A percentile compares a stretch with the other conserved stretches of the same genome.
phyloP scores from a whole-genome alignment of 2,113 vertebrate genomes.

The Empidonax traillii region DNA sequence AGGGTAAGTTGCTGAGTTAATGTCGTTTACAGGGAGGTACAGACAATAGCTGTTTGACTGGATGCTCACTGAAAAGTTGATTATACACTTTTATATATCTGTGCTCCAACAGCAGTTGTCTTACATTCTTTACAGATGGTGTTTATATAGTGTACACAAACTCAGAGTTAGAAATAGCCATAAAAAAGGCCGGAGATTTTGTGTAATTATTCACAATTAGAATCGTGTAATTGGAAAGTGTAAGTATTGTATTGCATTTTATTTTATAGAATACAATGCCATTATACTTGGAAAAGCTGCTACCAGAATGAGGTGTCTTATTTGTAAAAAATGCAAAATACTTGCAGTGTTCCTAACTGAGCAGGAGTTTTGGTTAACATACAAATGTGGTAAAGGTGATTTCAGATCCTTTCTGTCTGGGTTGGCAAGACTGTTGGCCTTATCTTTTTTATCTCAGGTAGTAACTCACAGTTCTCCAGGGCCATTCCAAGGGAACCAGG shows the following conservation, averaged over 20 bases:
- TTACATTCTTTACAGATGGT: conserved; percentile 70
- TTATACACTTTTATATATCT: neutral
- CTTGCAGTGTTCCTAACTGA: conserved; percentile 32
- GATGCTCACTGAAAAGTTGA: neutral
- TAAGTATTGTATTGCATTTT: conserved; percentile 54
- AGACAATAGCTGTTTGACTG: neutral
- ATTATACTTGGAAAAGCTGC: conserved; percentile 48
- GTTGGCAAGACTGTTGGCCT: neutral
- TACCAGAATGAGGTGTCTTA: conserved; percentile 41
- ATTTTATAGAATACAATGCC: conserved; percentile 53
- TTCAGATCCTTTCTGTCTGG: neutral
- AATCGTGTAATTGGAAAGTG: conserved; percentile 63
- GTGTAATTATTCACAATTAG: conserved; percentile 68
- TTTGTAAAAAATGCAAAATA: conserved; percentile 44
- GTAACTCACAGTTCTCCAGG: neutral
- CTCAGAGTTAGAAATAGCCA: conserved; percentile 50
- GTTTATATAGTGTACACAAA: conserved; percentile 64
- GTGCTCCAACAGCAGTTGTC: conserved; percentile 40
- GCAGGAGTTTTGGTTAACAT: conserved; percentile 1
- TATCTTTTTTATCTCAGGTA: neutral
- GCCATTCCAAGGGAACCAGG: neutral
- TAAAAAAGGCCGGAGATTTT: conserved; percentile 64
- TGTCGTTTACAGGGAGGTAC: neutral
- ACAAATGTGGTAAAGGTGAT: neutral
- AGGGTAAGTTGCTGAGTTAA: neutral